These are phyloP conservation scores for Drosophila kikkawai DNA, from an alignment of 1,140 invertebrate genomes.

Conservation along the genomic window DNA sequence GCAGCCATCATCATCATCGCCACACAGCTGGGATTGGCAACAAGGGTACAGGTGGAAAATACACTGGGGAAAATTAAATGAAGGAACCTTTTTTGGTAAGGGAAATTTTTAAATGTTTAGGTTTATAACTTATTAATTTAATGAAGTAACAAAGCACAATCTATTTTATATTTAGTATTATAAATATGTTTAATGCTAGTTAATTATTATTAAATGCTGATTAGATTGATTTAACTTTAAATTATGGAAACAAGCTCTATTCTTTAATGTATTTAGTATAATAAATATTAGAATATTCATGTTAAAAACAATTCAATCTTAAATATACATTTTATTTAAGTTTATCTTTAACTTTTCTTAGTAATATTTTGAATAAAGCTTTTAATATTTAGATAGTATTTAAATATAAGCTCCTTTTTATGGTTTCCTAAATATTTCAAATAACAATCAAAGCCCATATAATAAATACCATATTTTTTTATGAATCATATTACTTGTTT, in stretches of 20 bases:
- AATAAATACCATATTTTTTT: background rate
- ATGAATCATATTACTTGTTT: background rate
- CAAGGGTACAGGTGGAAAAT: conserved; percentile 17
- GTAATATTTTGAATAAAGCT: too few species aligned
- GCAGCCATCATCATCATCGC: conserved; percentile 42
- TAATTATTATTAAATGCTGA: background rate
- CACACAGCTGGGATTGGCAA: conserved; percentile 58
- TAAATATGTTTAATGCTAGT: background rate
- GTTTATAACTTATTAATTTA: background rate
- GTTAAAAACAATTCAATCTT: too few species aligned
- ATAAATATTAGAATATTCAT: too few species aligned
- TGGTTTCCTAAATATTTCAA: background rate
- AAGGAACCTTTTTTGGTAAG: background rate
- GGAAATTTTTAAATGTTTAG: background rate
- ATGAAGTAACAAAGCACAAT: background rate
- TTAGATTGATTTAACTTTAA: too few species aligned
- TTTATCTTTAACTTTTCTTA: too few species aligned
- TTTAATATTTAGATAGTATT: too few species aligned
- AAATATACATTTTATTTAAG: too few species aligned
- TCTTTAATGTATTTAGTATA: too few species aligned
- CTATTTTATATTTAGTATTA: background rate
- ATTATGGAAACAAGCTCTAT: too few species aligned
- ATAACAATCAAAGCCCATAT: background rate
- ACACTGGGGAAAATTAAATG: background rate
- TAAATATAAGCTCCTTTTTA: background rate